Conservation (phyloP, 2,113 vertebrate species). For the Gallinago jamesoni region DNA sequence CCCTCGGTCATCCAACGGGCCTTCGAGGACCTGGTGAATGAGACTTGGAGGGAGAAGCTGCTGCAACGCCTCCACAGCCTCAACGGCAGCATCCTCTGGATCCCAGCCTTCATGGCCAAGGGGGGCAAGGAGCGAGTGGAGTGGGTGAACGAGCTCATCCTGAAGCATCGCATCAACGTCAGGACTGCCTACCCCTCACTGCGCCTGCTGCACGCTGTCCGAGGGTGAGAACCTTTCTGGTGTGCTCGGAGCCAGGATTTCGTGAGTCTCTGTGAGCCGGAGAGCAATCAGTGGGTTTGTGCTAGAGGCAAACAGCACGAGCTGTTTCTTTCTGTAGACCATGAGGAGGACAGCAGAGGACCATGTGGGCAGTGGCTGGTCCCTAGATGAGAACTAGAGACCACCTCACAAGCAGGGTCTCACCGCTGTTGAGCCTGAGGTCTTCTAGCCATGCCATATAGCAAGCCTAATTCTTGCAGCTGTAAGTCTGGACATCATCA, state of each 20-base stretch:
- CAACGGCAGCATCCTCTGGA: constrained; percentile 92
- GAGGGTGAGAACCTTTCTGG: constrained; percentile 81
- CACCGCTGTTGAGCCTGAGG: rapidly evolving
- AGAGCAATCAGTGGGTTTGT: rapidly evolving
- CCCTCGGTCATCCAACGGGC: constrained; percentile 94
- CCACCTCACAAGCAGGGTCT: neutral
- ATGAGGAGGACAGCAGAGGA: neutral
- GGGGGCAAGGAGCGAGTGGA: constrained; percentile 93
- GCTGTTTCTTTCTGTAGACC: neutral
- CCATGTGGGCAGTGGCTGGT: neutral
- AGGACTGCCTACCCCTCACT: constrained; percentile 94
- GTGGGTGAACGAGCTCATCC: constrained; percentile 91
- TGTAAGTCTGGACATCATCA: neutral
- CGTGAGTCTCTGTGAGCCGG: neutral
- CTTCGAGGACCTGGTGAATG: constrained; percentile 90
- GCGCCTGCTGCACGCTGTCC: constrained; percentile 92
- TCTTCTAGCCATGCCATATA: neutral
- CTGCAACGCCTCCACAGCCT: constrained; percentile 86
- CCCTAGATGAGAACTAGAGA: neutral
- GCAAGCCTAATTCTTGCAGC: neutral
- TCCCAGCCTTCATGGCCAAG: constrained; percentile 96
- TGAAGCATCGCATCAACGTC: constrained; percentile 86
- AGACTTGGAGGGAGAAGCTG: constrained; percentile 88
- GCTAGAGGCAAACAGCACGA: rapidly evolving
- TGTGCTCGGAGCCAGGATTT: neutral